Conservation (phyloP, 2,797 vertebrate genomes). For the Sebastes reedi region DNA sequence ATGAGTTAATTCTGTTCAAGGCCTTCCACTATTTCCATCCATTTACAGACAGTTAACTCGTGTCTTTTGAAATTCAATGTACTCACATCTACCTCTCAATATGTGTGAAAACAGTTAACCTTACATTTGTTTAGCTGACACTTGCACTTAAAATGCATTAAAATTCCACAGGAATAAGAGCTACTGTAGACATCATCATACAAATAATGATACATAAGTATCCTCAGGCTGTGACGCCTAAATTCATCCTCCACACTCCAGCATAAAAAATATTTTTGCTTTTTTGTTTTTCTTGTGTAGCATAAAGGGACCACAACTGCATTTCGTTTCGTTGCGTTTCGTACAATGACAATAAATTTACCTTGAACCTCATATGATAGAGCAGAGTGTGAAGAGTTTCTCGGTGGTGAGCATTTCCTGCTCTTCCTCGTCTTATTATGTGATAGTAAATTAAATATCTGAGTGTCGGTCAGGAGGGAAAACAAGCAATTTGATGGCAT, state of each 20-base stretch:
- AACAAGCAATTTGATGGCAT: neutral
- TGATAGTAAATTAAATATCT: neutral
- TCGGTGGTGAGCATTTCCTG: fast-evolving
- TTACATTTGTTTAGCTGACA: too few species aligned
- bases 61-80: too few species aligned
- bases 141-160: too few species aligned
- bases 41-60: neutral
- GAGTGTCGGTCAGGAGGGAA: neutral
- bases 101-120: too few species aligned
- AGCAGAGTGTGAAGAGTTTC: neutral
- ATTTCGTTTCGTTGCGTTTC: neutral
- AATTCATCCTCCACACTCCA: neutral
- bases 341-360: neutral
- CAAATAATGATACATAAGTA: too few species aligned
- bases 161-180: too few species aligned
- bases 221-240: neutral
- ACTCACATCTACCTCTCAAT: too few species aligned
- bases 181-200: too few species aligned
- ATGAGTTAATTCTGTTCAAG: neutral
- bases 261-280: neutral
- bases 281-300: neutral
- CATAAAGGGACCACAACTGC: neutral
- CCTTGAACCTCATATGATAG: neutral
- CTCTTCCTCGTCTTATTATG: too few species aligned
- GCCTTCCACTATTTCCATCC: neutral